Base-by-base conservation (phyloP, 2,797 vertebrate species). In the Nannoperca obscura region DNA sequence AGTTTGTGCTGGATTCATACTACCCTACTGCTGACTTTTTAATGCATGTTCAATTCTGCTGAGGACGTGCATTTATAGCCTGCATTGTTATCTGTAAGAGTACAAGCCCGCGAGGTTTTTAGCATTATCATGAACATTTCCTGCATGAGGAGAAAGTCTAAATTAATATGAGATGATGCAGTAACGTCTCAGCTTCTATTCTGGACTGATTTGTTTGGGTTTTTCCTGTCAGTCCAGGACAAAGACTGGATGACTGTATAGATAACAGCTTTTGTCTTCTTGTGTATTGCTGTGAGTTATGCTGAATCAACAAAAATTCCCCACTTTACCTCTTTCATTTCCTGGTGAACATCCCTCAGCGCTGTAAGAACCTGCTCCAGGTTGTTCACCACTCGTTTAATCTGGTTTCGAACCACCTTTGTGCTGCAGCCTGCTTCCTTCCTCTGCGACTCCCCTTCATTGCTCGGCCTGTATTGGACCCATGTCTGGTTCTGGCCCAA, bases 311-410 rank as follows among this genome's bases (percentile, higher is more conserved):
- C 49, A 62, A 46, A 71, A 50, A 62, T 5, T 10, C 15, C 54
- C 49, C 22, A 17, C 0, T 11, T 93, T 94, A 96, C 95, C 95
- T 96, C 95, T 83, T 92, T 96, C 94, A 96, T 96, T 90, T 96
- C 95, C 86, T 94, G 92, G 22, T 96, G 95, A 30, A 95, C 92
- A 14, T 95, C 93, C 85, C 94, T 94, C 86, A 96, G 87, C 3
- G 94, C 93, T 9, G 67, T 88, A 2, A 96, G 89, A 63, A 96
- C 95, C 58, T 93, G 91, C 86, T 96, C 95, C 71, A 96, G 91
- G 83, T 95, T 94, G 76, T 88, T 85, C 76, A 96, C 88, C 64
- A 96, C 95, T 22, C 93, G 88, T 85, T 89, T 89, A 55, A 96
- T 95, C 88, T 96, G 95, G 78, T 93, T 91, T 66, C 90, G 92